Evolutionary conservation across 1,140 invertebrate genomes (phyloP), one percentile per base, ranked within the genome.

Genomic region (Anastatus disparis): DNA sequence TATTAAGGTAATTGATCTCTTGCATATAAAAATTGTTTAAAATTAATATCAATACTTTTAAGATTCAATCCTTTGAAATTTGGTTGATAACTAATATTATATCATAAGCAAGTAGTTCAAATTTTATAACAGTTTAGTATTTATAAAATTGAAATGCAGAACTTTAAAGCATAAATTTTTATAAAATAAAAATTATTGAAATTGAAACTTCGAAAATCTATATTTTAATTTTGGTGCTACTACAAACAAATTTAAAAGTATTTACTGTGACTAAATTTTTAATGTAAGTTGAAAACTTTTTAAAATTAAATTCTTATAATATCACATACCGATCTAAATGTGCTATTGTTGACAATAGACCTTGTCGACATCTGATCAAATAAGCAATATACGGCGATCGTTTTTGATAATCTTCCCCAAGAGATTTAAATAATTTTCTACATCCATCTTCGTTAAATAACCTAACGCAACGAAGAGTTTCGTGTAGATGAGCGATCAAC

Each of bases 371-470:
- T 71, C 92, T 87, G 53, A 95, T 91, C 69, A 97, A 87, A 87
- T 97, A 97, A 6, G 93, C 90, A 48, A 95, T 90, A 78, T 97
- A 97, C 35, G 92, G 90, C 20, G 93, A 89, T 62, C 96, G 86
- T 65, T 90, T 89, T 64, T 91, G 86, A 79, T 95, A 93, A 78
- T 97, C 96, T 31, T 94, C 91, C 78, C 90, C 89, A 66, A 97
- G 82, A n/a, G 92, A 91, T 73, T 89, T 85, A 62, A 97, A 88
- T 26, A 97, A 82, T 78, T 95, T 94, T 64, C 88, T 87, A 78
- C 93, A 93, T 40, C 91, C 92, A 62, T 89, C 87, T 40, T 89
- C 86, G 77, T 95, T 93, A 75, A 96, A 91, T 26, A 91, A 84
- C 55, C 89, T 86, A 20, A 97, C 87, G 79, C 94, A 96, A 26